Evolutionary conservation across 2,797 vertebrate genomes (phyloP), one percentile per base, ranked within the genome.

Genomic region (Channallabes apus): DNA sequence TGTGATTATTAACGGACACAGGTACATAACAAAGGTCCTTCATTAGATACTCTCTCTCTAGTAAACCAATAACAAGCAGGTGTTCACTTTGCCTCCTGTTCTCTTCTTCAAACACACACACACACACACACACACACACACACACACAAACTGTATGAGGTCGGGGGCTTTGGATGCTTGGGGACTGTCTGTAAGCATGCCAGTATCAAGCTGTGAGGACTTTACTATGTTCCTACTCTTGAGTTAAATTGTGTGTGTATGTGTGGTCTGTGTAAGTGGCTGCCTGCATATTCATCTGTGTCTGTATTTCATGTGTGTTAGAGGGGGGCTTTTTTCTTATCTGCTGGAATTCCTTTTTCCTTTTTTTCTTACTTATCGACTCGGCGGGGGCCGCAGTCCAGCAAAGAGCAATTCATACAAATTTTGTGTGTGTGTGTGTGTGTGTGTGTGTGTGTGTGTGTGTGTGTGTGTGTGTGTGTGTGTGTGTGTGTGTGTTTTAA

Each of bases 321-420:
- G 17, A 61, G n/a, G 62, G 68, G 65, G 56, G 67, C 38, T 51
- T 59, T 78, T 82, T 80, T 72, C 75, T 83, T 86, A 86, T 83
- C 82, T 83, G 59, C 65, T 86, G 27, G 56, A 78, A 83, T 72
- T 83, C 38, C 35, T 46, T 83, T 79, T 54, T 79, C 41, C 68
- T 65, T 73, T 73, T 85, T 80, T 69, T 58, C 14, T 69, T 67
- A 80, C 81, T 83, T 86, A 65, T 83, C 67, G 22, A 6, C 76
- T 58, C 68, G 58, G 76, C 27, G 46, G 51, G 58, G 76, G 68
- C 82, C 2, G 17, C 29, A 29, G 76, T 73, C 65, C 85, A 73
- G 61, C 27, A 80, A 73, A 27, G 69, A 73, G 27, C 71, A 59
- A 65, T 80, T 65, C 78, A 51, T 80, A 51, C 78, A 65, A 46